These are phyloP conservation scores for Lasioglossum albipes DNA, from an alignment of 1,140 invertebrate species.

Conservation along the genomic window DNA sequence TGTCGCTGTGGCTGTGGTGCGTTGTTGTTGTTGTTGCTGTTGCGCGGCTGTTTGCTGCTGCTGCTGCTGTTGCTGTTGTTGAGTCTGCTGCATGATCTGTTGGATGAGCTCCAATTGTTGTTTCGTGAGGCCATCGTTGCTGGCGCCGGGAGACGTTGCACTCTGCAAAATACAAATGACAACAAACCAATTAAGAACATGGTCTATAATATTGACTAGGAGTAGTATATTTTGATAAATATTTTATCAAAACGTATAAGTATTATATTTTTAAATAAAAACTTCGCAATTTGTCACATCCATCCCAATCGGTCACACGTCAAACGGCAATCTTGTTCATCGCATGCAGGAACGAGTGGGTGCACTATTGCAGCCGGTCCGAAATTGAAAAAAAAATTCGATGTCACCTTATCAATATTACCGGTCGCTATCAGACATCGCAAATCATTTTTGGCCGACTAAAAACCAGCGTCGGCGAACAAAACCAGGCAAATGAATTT, in stretches of 20 bases:
- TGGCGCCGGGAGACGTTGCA: slow-evolving; percentile 77
- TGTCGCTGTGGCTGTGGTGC: slow-evolving; percentile 58
- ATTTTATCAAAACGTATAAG: too few relatives aligned
- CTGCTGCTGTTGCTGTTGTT: slow-evolving; percentile 76
- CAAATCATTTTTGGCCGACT: background rate
- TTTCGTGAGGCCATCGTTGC: slow-evolving; percentile 85
- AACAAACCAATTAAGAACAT: background rate
- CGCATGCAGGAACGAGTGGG: too few relatives aligned
- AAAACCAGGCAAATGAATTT: background rate
- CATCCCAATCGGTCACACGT: too few relatives aligned
- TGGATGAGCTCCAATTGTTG: slow-evolving; percentile 88
- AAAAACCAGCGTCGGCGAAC: background rate
- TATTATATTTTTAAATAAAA: too few relatives aligned
- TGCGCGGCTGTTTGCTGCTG: slow-evolving; percentile 60
- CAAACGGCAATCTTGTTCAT: background rate
- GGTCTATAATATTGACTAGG: too few relatives aligned
- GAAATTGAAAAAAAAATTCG: too few relatives aligned
- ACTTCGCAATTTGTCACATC: too few relatives aligned
- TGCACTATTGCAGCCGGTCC: too few relatives aligned
- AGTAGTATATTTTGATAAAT: background rate
- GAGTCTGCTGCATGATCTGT: slow-evolving; percentile 89
- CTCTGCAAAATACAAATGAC: slow-evolving; percentile 69
- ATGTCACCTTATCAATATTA: too few relatives aligned
- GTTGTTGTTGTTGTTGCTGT: slow-evolving; percentile 61
- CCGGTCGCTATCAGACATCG: too few relatives aligned